Base-by-base conservation (phyloP, 2,888 invertebrate genomes). In the Ichneumon xanthorius region DNA sequence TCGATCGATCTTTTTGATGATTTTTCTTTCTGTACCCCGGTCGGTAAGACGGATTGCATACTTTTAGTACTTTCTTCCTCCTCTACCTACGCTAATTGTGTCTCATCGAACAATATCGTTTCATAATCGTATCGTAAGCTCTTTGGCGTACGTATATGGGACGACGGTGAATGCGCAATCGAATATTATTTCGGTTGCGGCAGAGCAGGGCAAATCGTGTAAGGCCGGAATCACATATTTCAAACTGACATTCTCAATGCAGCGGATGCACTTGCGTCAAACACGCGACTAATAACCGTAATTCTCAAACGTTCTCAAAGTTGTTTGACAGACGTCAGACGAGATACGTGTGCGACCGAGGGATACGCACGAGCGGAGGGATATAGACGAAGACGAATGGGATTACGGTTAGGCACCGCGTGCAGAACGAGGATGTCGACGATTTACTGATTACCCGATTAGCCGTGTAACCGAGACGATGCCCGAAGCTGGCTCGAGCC, bases 341-440 rank as follows among this genome's bases (percentile, higher is more conserved):
- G 71, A 26, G 61, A 78, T 53, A 55, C 30, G 37, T 19, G 40
- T n/a, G 19, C 58, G 26, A 70, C 30, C 37, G 53, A 30, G 71
- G 71, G 3, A n/a, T 30, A 70, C 68, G 16, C 3, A 55, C 70
- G 22, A 19, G 75, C n/a, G 63, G 4, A 22, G 55, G 22, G 0
- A 55, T 19, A 22, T 22, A 22, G 11, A 61, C 75, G 50, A 65
- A 30, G 65, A 76, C 76, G 76, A 76, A 76, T 76, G 76, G 63
- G 26, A 72, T 72, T 58, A 61, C 45, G 48, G 79, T 33, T 58
- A 55, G 71, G 55, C 30, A 61, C 48, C 61, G 58, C 19, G 77
- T n/a, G 33, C 67, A 72, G 80, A 87, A 87, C 85, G 85, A 90
- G 90, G 91, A 91, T 90, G 90, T 90, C 79, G 89, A 85, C 91